These are phyloP conservation scores for Rostratula benghalensis DNA, from an alignment of 2,113 vertebrate species.

Conservation along the genomic window DNA sequence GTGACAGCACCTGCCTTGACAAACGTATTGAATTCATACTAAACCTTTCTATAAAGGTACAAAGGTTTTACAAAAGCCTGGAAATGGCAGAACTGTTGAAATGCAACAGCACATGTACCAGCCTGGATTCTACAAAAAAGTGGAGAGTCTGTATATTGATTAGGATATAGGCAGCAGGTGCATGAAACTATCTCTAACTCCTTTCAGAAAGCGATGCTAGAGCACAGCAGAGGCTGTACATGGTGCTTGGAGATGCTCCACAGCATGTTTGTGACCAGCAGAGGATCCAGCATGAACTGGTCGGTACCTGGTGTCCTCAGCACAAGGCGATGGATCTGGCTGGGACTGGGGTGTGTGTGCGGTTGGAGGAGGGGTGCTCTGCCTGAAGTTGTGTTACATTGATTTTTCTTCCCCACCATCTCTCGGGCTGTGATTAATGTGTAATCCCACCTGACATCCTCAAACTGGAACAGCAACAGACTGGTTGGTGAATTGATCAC, in stretches of 20 bases:
- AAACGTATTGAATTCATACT: not conserved
- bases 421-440: not conserved
- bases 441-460: constrained; percentile 83
- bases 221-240: not conserved
- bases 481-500: constrained; percentile 78
- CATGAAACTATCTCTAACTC: not conserved
- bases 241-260: not conserved
- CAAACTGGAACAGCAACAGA: constrained; percentile 81
- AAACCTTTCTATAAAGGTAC: not conserved
- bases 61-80: not conserved
- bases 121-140: not conserved
- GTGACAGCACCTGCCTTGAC: not conserved
- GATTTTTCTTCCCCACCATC: not conserved
- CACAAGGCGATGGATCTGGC: not conserved
- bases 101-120: not conserved
- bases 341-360: not conserved
- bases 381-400: not conserved
- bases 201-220: not conserved
- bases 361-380: not conserved
- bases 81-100: not conserved
- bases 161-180: not conserved
- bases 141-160: not conserved
- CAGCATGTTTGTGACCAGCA: not conserved
- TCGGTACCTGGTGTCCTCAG: not conserved
- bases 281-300: not conserved